Base-by-base conservation (phyloP, 53 echinoderm and acorn worm species). In the Temnopleurus reevesii region DNA sequence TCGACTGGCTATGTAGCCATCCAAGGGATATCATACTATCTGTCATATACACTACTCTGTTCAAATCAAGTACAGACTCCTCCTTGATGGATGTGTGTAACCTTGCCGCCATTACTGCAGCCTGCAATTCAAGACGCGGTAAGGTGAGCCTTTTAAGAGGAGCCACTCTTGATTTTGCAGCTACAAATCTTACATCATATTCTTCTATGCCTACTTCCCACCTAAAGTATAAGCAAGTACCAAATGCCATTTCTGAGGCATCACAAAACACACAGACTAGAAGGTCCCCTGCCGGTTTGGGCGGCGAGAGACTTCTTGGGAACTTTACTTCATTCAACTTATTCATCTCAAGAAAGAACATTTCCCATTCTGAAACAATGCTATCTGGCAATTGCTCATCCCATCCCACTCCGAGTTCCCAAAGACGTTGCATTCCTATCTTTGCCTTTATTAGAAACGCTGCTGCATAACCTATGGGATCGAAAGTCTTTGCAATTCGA, bases 201-300 rank as follows among this genome's bases (percentile, higher is more conserved):
- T 17, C 25, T 7, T 89, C 93, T 46, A 90, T 76, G 30, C 35
- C 43, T 12, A 45, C 41, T 46, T 47, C 10, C 93, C 93, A 93
- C 44, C 93, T 81, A 8, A 77, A 27, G 90, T 93, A 93, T 18
- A 64, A 65, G 29, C 87, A 79, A 4, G 91, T 55, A 17, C 93
- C 93, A 46, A 91, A 91, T 2, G 93, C 93, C 18, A 61, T 33
- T 49, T 91, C 93, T 4, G 93, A 91, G 55, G 93, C 93, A 91
- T 93, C 93, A 26, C 66, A 89, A 65, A 21, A 93, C 77, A 21
- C 87, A 81, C 49, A 91, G 60, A 23, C 44, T 15, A 2, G 54
- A n/a, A 54, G 3, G 54, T 3, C 54, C 54, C 19, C 30, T 9
- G 18, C 59, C 5, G 81, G 60, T 23, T 53, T 49, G 25, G 84